phyloP scores from a whole-genome alignment of 2,888 invertebrate genomes.

The Orthonevra nobilis region DNA sequence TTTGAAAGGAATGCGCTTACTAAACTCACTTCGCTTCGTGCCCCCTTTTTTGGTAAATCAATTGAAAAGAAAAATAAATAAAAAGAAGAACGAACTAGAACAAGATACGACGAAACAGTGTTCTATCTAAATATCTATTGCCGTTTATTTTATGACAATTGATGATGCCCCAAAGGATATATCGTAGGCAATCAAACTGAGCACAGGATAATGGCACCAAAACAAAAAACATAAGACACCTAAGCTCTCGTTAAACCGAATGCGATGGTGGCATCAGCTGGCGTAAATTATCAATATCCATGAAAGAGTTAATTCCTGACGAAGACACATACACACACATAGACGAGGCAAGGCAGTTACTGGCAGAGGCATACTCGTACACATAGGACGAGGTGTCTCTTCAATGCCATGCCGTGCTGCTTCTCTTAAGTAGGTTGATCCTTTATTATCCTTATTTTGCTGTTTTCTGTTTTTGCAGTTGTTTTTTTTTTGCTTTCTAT shows the following conservation, averaged over 20 bases:
- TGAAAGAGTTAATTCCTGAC: constrained; percentile 65
- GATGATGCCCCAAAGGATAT: constrained; percentile 54
- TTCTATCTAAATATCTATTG: constrained; percentile 20
- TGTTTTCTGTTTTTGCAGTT: too few relatives aligned
- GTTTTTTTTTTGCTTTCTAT: constrained; percentile 5
- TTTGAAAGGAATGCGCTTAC: constrained; percentile 3
- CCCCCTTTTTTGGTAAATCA: too few relatives aligned
- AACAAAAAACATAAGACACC: constrained; percentile 14
- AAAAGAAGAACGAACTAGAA: too few relatives aligned
- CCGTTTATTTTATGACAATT: constrained; percentile 63
- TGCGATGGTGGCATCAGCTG: constrained; percentile 59
- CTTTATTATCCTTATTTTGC: constrained; percentile 58
- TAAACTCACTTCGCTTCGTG: constrained; percentile 2
- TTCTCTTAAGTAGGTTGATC: constrained; percentile 53
- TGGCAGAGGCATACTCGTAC: too few relatives aligned
- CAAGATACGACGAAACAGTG: too few relatives aligned
- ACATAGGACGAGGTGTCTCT: too few relatives aligned
- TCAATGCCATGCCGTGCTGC: too few relatives aligned
- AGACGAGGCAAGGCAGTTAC: too few relatives aligned
- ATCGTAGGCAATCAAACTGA: constrained; percentile 62
- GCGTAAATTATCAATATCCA: constrained; percentile 65
- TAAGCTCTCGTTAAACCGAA: constrained; percentile 30
- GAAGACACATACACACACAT: constrained; percentile 1
- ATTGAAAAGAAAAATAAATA: constrained; percentile 10
- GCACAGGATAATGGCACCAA: constrained; percentile 36